Base-by-base conservation (phyloP, 2,797 vertebrate genomes). In the Myiotriccus ornatus region DNA sequence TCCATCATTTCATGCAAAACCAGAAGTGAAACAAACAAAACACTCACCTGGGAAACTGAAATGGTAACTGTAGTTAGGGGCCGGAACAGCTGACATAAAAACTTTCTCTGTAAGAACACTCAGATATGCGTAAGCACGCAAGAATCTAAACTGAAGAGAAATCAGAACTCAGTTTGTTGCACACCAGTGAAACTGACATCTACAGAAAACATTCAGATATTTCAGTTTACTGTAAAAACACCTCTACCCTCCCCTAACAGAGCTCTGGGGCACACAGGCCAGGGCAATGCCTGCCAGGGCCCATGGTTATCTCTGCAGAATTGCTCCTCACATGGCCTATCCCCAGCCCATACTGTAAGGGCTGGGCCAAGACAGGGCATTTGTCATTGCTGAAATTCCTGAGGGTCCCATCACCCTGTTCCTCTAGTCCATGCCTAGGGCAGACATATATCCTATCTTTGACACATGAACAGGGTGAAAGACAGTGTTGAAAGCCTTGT, bases 61-160 rank as follows among this genome's bases (percentile, higher is more conserved):
- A 23, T 27, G 2, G 12, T 46, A 85, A 69, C 0, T 28, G 15
- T 5, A 82, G 21, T 20, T 63, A 63, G 4, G 3, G 3, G 8
- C 9, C 67, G 25, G 24, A 89, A 91, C 9, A 39, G 7, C 17
- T 56, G 3, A 52, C 37, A 57, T 11, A 24, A 84, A 80, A 52
- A 10, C 5, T 8, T 65, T 32, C 10, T 49, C 17, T 47, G 0
- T 9, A 64, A 73, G 28, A 78, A 64, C 53, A 78, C 6, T 2
- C 28, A 82, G 28, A 44, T 19, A 81, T 5, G 12, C 50, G 41
- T 5, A 64, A 82, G 35, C 16, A 76, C 12, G 59, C 1, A 52
- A 7, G 3, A 84, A 82, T 10, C 35, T 43, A 28, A 17, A 63
- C 0, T 15, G 16, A 34, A 85, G 27, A 79, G 7, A 89, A 86